These are phyloP conservation scores for Archilochus colubris DNA, from an alignment of 2,113 vertebrate species.

Conservation along the genomic window DNA sequence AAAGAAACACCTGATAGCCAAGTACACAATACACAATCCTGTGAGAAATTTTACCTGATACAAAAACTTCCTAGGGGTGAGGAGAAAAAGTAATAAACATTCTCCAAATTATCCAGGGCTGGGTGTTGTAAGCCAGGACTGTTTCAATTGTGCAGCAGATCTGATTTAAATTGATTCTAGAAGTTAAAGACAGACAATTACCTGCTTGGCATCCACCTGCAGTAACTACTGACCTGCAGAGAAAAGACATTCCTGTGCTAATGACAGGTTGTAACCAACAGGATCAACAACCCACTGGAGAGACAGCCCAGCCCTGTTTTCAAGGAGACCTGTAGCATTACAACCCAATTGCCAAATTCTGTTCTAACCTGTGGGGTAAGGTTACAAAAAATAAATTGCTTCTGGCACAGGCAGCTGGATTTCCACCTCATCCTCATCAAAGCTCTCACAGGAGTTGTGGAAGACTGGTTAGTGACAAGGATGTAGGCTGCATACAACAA, in stretches of 20 bases:
- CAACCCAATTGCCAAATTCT: not conserved
- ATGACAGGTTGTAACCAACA: not conserved
- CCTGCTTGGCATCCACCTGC: not conserved
- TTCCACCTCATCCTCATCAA: not conserved
- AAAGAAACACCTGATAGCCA: not conserved
- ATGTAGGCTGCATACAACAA: not conserved
- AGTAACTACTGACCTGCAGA: not conserved
- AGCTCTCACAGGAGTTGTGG: not conserved
- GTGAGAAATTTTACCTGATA: not conserved
- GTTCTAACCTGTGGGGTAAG: not conserved
- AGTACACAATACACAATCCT: not conserved
- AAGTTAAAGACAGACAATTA: not conserved
- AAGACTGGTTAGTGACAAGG: not conserved
- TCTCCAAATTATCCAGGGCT: not conserved
- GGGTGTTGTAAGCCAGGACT: not conserved
- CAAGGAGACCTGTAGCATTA: not conserved
- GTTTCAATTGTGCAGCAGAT: rapidly evolving
- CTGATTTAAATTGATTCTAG: not conserved
- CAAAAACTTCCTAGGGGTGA: not conserved
- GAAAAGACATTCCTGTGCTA: not conserved
- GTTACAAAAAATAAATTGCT: not conserved
- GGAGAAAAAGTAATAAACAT: not conserved
- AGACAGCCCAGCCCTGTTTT: not conserved
- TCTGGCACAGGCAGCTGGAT: not conserved
- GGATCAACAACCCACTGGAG: not conserved